Percentiles rank a stretch among this genome's conserved stretches.
These are phyloP conservation scores for Apodemia hepburni DNA, from an alignment of 2,888 invertebrate genomes.

Conservation along the genomic window DNA sequence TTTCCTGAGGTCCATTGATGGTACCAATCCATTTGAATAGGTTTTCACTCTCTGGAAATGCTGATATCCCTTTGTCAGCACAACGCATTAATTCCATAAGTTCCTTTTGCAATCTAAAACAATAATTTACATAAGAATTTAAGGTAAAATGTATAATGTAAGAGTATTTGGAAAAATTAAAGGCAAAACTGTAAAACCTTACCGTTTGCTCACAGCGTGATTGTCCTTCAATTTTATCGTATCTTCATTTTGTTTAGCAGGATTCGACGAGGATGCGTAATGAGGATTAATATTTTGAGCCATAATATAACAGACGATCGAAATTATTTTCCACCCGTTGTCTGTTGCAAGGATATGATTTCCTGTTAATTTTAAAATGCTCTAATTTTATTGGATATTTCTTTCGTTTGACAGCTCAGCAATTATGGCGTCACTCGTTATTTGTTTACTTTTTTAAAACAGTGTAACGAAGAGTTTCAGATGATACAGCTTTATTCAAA, in stretches of 20 bases:
- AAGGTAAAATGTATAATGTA: constrained; percentile 21
- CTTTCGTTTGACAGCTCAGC: constrained; percentile 59
- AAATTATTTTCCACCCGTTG: constrained; percentile 58
- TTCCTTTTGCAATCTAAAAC: constrained; percentile 90
- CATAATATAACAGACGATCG: constrained; percentile 76
- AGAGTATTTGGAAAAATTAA: constrained; percentile 17
- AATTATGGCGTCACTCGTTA: constrained; percentile 55
- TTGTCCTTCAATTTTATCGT: constrained; percentile 88
- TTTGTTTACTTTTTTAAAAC: neutral
- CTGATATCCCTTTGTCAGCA: constrained; percentile 94
- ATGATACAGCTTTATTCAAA: neutral
- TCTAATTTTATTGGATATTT: constrained; percentile 70
- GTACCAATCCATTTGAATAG: constrained; percentile 98
- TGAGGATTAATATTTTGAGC: constrained; percentile 94
- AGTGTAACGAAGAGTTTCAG: neutral
- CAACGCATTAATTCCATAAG: constrained; percentile 94
- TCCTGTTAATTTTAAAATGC: constrained; percentile 75
- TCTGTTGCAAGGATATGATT: constrained; percentile 65
- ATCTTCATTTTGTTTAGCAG: constrained; percentile 89
- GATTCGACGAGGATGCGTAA: constrained; percentile 85
- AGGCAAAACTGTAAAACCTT: constrained; percentile 45
- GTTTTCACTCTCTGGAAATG: constrained; percentile 98
- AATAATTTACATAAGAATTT: neutral
- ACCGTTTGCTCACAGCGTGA: constrained; percentile 95
- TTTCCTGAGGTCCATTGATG: constrained; percentile 93